Base-by-base conservation (phyloP, 2,797 vertebrate species). In the Chiloscyllium punctatum region DNA sequence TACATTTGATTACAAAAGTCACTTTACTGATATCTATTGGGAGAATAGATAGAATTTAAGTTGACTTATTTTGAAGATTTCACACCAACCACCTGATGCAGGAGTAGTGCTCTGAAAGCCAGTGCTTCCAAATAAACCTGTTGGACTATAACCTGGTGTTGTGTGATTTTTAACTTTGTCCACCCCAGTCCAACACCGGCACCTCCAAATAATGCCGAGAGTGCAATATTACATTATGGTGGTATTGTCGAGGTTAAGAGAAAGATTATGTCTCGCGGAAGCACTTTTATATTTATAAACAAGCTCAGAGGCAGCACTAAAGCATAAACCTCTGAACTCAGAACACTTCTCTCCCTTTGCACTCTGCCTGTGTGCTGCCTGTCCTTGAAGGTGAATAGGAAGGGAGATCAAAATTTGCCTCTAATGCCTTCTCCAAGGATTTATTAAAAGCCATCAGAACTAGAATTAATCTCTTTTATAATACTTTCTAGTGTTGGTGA, bases 11-110 rank as follows among this genome's bases (percentile, higher is more conserved):
- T n/a, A 66, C 88, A 66, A 33, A 18, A 21, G 57, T n/a, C 88
- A 91, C 30, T 92, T 92, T 92, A 37, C 62, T 92, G 90, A 42
- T 92, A 62, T 62, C 74, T 92, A 42, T 69, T 92, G 90, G 42
- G 57, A 92, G 90, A 68, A 2, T 90, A 92, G 62, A 68, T 68
- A 62, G 62, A 94, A 25, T 27, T 74, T 74, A 53, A 71, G 71
- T 51, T 53, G 90, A 68, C 62, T 68, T 62, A 21, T 68, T 69
- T 68, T 68, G 94, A 53, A 94, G 71, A 53, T 53, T 74, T 94
- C 33, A 30, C 94, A 94, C 53, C 30, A 42, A 53, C 27, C 18
- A 21, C 72, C 33, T 72, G 42, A 48, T 48, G 42, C 48, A 48
- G 1, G 42, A 48, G 57, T 7, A 62, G 9, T 62, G 57, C 57